Evolutionary conservation across 2,113 vertebrate species (phyloP), one percentile per base, ranked within the genome.

Genomic region (Galbula dea): DNA sequence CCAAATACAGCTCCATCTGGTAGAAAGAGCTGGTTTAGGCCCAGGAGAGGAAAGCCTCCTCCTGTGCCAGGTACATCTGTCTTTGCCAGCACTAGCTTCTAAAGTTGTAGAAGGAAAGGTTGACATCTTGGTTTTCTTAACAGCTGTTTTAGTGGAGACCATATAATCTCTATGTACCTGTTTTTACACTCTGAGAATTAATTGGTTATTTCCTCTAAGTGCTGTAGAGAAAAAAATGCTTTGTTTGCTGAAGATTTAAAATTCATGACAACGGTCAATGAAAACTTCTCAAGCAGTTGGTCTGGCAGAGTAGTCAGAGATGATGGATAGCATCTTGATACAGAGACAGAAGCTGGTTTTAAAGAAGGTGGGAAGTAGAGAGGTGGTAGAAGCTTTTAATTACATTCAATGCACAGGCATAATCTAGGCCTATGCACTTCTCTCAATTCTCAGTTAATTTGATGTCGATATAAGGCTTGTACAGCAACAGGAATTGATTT

Each of bases 321-420:
- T 83, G 39, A 67, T 63, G 52, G 69, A 84, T 75, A 65, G 17
- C n/a, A 41, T 55, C 36, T 85, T 1, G 3, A 36, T 77, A 36
- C 55, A 81, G 57, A 63, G 57, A 46, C 75, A 51, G n/a, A 62
- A 88, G 63, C 32, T 83, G 12, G 5, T 77, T 85, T 91, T 75
- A 75, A 62, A 62, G 57, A 81, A 71, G 30, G 21, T 78, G 39
- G 36, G 48, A 82, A 82, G 36, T 29, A 69, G 41, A 86, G 10
- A n/a, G n/a, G n/a, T n/a, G n/a, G 43, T 66, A 74, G 54, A 81
- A 93, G n/a, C 37, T 94, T 93, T 93, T 86, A 90, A 61, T 83
- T 81, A n/a, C 39, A 15, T 67, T 78, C 39, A 67, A 2, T 45
- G 52, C 10, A 30, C 26, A 79, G 62, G 14, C 41, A 27, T 75